A percentile compares a stretch with the other conserved stretches of the same genome.
Conservation (phyloP, 2,113 vertebrate species). For the Dasypus novemcinctus region DNA sequence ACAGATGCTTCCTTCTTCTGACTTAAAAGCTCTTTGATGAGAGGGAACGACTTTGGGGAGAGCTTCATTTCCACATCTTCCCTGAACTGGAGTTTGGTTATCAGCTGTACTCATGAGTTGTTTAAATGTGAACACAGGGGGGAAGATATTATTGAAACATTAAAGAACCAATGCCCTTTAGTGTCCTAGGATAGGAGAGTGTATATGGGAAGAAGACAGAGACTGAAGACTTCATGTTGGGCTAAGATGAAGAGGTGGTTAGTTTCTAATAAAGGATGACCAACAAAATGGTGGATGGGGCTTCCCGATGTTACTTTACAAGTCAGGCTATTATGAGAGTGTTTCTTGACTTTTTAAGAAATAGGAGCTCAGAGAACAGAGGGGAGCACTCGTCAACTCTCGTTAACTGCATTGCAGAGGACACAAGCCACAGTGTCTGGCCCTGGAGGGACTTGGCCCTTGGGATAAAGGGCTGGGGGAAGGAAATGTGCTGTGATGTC, state of each 20-base stretch:
- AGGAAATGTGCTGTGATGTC: not conserved
- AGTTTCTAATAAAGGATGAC: not conserved
- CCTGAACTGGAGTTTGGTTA: not conserved
- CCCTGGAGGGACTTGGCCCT: not conserved
- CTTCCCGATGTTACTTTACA: not conserved
- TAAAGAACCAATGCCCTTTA: not conserved
- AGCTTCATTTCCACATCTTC: not conserved
- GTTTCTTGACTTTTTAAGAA: slow-evolving; percentile 1
- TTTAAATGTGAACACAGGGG: not conserved
- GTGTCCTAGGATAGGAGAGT: not conserved
- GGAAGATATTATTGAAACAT: not conserved
- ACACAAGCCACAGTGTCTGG: not conserved
- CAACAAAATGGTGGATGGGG: not conserved
- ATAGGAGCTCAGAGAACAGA: not conserved
- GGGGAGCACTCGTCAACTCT: not conserved
- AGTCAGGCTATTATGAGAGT: not conserved
- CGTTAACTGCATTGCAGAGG: not conserved
- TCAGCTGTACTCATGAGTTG: not conserved
- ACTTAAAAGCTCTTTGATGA: not conserved
- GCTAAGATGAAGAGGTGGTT: not conserved
- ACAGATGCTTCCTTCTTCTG: not conserved
- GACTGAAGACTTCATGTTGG: not conserved
- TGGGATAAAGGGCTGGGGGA: not conserved
- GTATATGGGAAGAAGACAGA: not conserved
- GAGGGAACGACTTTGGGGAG: not conserved